Evolutionary conservation across 2,113 vertebrate genomes (phyloP), one percentile per base, ranked within the genome.

Genomic region (Gila orcuttii): DNA sequence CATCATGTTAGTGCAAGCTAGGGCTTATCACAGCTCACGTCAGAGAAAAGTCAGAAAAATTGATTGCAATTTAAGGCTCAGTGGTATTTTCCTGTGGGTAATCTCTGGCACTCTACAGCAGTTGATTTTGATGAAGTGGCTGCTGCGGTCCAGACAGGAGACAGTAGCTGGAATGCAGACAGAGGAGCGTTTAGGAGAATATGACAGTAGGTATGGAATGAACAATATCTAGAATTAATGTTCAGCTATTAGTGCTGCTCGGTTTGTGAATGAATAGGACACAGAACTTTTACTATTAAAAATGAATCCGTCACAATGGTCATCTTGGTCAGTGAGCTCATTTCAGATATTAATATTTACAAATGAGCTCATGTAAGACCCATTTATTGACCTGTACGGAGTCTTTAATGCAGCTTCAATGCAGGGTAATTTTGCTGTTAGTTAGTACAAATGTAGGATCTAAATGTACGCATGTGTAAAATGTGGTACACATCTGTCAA

Each of bases 51-150:
- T 89, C 85, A 47, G 85, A 76, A 81, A 88, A 92, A 93, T 90
- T 90, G 90, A 94, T 93, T 89, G 91, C 88, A 81, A 86, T 92
- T 93, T 93, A 87, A 90, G 86, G 87, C 88, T 88, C 86, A 82
- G 87, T 88, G 87, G 88, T 90, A 68, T 89, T 88, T 89, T 92
- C 91, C 92, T 92, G 86, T 87, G 87, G 90, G 92, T 92, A 93
- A 93, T 93, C 91, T 92, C 86, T 86, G 84, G 83, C 87, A 88
- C 92, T 92, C 91, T 92, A 71, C 88, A 90, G 88, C 88, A 86
- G 89, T 79, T 92, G 89, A 92, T 92, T 92, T 91, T 92, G 91
- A 95, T 93, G 80, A 92, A 93, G 90, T 90, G 90, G 87, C 83
- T 90, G 80, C 62, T 84, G 88, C 78, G 85, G 87, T 89, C 83